phyloP scores from a whole-genome alignment of 2,888 invertebrate species.

The Amphipoea lucens region DNA sequence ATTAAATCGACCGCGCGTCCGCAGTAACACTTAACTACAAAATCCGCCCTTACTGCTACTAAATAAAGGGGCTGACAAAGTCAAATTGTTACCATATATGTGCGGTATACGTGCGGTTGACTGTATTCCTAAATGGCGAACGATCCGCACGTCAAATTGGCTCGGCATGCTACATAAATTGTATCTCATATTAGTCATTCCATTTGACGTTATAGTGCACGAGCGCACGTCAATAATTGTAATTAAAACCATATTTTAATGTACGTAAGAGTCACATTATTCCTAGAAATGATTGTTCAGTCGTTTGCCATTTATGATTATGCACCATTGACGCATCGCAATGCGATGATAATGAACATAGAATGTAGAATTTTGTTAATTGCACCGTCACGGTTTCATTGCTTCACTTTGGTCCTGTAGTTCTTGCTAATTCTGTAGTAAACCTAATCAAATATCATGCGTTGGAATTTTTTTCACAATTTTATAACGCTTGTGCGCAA shows the following conservation, averaged over 20 bases:
- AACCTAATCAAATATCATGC: not conserved
- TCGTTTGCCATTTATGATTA: conserved; percentile 5
- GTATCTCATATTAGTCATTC: not conserved
- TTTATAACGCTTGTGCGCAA: not conserved
- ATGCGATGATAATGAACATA: not conserved
- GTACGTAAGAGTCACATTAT: not conserved
- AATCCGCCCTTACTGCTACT: not conserved
- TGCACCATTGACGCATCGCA: not conserved
- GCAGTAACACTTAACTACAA: not conserved
- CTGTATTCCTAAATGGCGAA: not conserved
- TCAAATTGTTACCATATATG: not conserved
- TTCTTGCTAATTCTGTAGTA: not conserved
- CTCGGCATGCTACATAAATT: not conserved
- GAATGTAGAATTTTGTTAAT: not conserved
- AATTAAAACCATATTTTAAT: not conserved
- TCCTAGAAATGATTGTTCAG: not conserved
- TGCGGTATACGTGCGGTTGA: not conserved
- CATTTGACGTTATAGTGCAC: not conserved
- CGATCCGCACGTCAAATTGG: not conserved
- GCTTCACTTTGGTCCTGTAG: not conserved
- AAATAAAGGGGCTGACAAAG: not conserved
- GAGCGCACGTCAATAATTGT: not conserved
- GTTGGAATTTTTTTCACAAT: not conserved
- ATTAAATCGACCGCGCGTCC: not conserved
- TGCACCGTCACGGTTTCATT: not conserved